Evolutionary conservation across 2,797 vertebrate genomes (phyloP).

Genomic region (Melanotaenia maccullochi): DNA sequence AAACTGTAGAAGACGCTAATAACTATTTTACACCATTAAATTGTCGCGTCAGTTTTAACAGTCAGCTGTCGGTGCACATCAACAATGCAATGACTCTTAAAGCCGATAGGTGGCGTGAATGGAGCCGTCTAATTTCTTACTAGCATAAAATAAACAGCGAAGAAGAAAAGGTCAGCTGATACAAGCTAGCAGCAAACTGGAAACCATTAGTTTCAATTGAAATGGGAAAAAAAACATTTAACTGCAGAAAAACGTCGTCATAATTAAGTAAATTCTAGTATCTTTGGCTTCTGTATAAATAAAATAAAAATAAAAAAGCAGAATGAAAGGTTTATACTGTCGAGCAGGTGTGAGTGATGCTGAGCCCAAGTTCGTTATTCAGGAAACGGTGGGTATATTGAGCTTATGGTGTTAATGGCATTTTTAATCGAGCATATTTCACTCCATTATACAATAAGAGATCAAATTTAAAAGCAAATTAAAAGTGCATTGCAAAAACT

Average conservation of each 20-base stretch:
- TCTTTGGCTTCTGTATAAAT: background rate
- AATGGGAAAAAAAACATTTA: background rate
- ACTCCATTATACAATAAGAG: background rate
- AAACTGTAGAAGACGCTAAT: too few species aligned
- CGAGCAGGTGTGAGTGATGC: slow-evolving; percentile 77
- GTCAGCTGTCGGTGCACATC: too few species aligned
- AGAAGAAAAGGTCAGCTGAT: slow-evolving; percentile 61
- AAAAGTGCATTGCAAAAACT: background rate
- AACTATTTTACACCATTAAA: too few species aligned
- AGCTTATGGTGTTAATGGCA: too few species aligned
- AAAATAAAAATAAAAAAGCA: background rate
- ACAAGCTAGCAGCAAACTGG: background rate
- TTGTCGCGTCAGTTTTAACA: too few species aligned
- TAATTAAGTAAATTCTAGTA: background rate
- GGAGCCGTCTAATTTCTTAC: background rate
- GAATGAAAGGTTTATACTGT: slow-evolving; percentile 94
- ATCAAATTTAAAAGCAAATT: background rate
- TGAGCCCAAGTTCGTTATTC: slow-evolving; percentile 89
- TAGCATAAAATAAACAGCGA: slow-evolving; percentile 2
- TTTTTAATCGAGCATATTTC: too few species aligned
- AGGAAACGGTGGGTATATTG: slow-evolving; percentile 87
- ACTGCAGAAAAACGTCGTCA: too few species aligned
- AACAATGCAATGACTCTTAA: too few species aligned
- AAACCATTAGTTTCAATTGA: background rate
- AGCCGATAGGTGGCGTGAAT: background rate